Percentiles rank a stretch among this genome's conserved stretches.
These are phyloP conservation scores for Balanococcus diminutus DNA, from an alignment of 2,888 invertebrate species.

Conservation along the genomic window DNA sequence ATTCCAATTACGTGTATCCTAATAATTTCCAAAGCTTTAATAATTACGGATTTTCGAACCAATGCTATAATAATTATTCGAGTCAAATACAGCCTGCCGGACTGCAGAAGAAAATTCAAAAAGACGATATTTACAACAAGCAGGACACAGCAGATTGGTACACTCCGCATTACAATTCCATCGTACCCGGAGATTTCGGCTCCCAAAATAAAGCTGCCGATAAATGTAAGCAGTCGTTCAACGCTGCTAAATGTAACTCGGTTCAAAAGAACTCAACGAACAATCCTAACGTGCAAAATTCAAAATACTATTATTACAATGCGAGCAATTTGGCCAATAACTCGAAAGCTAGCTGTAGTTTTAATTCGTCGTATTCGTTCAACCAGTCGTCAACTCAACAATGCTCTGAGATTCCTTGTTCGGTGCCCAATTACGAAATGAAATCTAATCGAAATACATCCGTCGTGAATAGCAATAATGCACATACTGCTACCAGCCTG, in stretches of 20 bases:
- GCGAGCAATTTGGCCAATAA: neutral
- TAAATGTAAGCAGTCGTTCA: conserved; percentile 42
- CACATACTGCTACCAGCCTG: conserved; percentile 64
- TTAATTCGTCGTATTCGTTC: conserved; percentile 43
- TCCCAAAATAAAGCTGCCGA: neutral
- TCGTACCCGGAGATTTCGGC: neutral
- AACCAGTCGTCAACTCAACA: neutral
- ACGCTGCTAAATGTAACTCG: neutral
- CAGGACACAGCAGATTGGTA: conserved; percentile 42
- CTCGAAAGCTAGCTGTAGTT: conserved; percentile 33
- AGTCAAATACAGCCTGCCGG: conserved; percentile 38
- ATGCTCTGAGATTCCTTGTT: conserved; percentile 4
- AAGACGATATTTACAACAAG: conserved; percentile 42
- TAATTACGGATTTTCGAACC: conserved; percentile 50
- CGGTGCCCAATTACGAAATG: conserved; percentile 33
- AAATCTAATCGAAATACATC: conserved; percentile 41
- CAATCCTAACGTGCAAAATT: conserved; percentile 7
- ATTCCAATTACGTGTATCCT: conserved; percentile 43
- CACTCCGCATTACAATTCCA: conserved; percentile 18
- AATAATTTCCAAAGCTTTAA: conserved; percentile 49
- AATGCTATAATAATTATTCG: conserved; percentile 50
- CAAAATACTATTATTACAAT: conserved; percentile 28
- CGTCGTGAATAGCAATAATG: neutral
- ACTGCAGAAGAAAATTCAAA: conserved; percentile 44
- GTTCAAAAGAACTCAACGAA: conserved; percentile 27